Conservation (phyloP, 2,797 vertebrate genomes). For the Urocyon cinereoargenteus region DNA sequence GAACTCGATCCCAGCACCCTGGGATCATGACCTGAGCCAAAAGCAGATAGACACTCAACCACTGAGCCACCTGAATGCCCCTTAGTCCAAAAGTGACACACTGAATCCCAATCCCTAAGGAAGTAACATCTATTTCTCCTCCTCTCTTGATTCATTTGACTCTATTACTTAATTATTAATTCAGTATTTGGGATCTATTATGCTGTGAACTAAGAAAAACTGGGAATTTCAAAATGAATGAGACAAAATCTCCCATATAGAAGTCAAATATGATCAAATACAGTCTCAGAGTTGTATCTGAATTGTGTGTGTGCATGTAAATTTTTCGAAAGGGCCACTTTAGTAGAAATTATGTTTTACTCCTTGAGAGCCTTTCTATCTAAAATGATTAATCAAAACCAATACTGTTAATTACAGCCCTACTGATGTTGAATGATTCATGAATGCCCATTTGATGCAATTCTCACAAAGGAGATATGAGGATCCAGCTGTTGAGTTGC, state of each 20-base stretch:
- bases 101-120: accelerated
- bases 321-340: background rate
- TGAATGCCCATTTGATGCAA: background rate
- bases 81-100: no score
- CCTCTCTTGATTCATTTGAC: background rate
- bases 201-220: background rate
- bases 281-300: background rate
- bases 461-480: slow-evolving; percentile 25
- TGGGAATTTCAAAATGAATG: background rate
- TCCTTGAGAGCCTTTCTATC: background rate
- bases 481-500: background rate
- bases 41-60: no score
- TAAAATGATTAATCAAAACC: background rate
- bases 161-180: background rate
- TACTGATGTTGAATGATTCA: background rate
- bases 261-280: background rate
- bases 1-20: no score
- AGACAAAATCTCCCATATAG: background rate
- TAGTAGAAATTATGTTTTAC: background rate
- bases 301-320: background rate
- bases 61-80: no score
- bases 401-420: background rate
- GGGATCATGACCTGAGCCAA: no score
- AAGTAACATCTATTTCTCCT: background rate
- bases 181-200: background rate